These are phyloP conservation scores for Drosophila paulistorum DNA, from an alignment of 1,140 invertebrate genomes.

Conservation along the genomic window DNA sequence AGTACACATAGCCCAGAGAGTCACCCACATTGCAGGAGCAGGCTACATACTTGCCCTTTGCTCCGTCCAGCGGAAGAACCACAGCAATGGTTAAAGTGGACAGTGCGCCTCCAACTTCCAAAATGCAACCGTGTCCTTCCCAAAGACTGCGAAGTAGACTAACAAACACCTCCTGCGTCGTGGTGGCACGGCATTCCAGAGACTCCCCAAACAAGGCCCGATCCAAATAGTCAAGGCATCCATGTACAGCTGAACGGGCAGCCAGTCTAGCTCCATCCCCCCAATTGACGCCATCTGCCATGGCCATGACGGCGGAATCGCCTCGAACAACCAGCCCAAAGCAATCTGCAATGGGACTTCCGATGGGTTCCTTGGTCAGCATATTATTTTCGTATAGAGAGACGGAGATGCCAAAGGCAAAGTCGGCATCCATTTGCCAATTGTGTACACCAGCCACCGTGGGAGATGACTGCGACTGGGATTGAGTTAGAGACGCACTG, in stretches of 20 bases:
- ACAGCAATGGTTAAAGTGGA: slow-evolving; percentile 93
- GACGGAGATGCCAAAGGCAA: slow-evolving; percentile 88
- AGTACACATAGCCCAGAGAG: slow-evolving; percentile 94
- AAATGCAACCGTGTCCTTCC: slow-evolving; percentile 93
- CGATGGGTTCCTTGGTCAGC: slow-evolving; percentile 89
- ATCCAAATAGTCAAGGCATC: slow-evolving; percentile 93
- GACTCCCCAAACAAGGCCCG: slow-evolving; percentile 87
- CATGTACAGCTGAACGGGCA: slow-evolving; percentile 94
- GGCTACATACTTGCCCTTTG: slow-evolving; percentile 87
- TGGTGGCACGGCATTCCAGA: slow-evolving; percentile 66
- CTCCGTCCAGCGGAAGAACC: slow-evolving; percentile 86
- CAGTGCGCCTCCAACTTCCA: slow-evolving; percentile 93
- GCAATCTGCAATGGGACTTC: slow-evolving; percentile 95
- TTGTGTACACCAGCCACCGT: slow-evolving; percentile 87
- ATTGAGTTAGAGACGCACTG: slow-evolving; percentile 8
- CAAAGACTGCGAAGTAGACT: slow-evolving; percentile 92
- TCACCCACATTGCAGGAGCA: slow-evolving; percentile 97
- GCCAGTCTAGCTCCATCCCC: slow-evolving; percentile 93
- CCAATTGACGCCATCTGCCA: slow-evolving; percentile 98
- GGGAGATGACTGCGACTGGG: slow-evolving; percentile 30
- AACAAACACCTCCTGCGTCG: slow-evolving; percentile 88
- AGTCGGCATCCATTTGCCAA: slow-evolving; percentile 87
- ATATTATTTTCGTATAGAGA: slow-evolving; percentile 93
- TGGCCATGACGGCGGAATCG: slow-evolving; percentile 91
- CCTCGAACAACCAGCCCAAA: slow-evolving; percentile 92